Evolutionary conservation across 2,888 invertebrate species (phyloP).

Genomic region (Choristoneura rosaceana): DNA sequence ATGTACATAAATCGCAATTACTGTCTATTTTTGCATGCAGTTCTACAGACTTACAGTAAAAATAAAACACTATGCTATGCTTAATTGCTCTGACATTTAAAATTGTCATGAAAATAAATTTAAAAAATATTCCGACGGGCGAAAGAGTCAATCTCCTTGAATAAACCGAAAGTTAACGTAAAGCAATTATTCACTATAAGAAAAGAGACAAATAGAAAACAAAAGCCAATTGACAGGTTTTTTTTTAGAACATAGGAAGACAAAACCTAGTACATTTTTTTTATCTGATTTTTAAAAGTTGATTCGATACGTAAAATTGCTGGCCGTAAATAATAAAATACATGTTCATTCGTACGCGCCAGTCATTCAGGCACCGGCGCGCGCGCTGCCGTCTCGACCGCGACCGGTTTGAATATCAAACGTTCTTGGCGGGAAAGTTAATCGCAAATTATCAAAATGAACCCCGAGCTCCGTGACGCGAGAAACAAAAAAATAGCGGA

Average conservation of each 20-base stretch:
- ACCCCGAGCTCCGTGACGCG: conserved; percentile 60
- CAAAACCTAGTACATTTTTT: background rate
- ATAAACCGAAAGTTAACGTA: conserved; percentile 7
- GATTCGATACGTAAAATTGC: conserved; percentile 27
- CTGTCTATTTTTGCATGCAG: background rate
- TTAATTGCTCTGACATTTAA: conserved; percentile 4
- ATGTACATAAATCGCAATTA: background rate
- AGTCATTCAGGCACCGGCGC: conserved; percentile 64
- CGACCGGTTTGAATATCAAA: conserved; percentile 56
- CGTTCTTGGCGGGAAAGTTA: conserved; percentile 71
- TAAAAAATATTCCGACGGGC: background rate
- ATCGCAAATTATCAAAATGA: conserved; percentile 64
- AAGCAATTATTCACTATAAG: background rate
- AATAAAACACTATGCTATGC: background rate
- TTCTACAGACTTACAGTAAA: background rate
- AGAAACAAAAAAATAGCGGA: conserved; percentile 78
- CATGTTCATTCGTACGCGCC: conserved; percentile 49
- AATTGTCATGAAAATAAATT: background rate
- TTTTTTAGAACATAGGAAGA: background rate
- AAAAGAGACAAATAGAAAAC: background rate
- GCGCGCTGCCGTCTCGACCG: conserved; percentile 65
- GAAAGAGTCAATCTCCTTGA: conserved; percentile 28
- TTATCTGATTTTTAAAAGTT: background rate
- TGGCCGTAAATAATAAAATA: conserved; percentile 26
- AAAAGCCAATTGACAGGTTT: background rate